phyloP scores from a whole-genome alignment of 2,888 invertebrate genomes.

The Pegoplata infirma region DNA sequence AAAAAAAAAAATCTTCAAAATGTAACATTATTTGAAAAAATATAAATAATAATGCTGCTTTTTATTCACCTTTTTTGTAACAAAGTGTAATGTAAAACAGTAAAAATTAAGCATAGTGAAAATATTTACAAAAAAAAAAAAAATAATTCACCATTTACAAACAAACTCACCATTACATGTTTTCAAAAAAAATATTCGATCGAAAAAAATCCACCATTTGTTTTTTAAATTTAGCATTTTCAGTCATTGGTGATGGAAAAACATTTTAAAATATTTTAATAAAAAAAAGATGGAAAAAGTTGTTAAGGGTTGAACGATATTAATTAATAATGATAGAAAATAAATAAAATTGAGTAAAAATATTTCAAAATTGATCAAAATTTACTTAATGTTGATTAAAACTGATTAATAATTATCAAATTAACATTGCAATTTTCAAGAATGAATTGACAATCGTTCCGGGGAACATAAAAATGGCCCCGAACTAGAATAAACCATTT shows the following conservation, averaged over 20 bases:
- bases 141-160: slow-evolving; percentile 5
- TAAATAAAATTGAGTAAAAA: too few species aligned
- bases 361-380: too few species aligned
- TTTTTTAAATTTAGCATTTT: slow-evolving; percentile 48
- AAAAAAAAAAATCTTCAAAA: slow-evolving; percentile 15
- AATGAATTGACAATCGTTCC: too few species aligned
- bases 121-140: slow-evolving; percentile 16
- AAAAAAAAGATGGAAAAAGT: background rate
- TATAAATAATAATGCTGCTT: slow-evolving; percentile 39
- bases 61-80: slow-evolving; percentile 49
- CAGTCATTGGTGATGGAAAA: background rate
- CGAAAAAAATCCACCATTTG: slow-evolving; percentile 57
- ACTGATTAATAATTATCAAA: too few species aligned
- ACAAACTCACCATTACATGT: slow-evolving; percentile 5
- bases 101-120: slow-evolving; percentile 25
- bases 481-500: too few species aligned
- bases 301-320: too few species aligned
- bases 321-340: too few species aligned
- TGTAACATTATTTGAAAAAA: background rate
- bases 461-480: too few species aligned
- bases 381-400: too few species aligned
- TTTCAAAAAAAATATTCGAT: slow-evolving; percentile 19
- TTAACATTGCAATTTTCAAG: too few species aligned
- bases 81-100: slow-evolving; percentile 55
- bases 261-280: background rate